These are phyloP conservation scores for Agrochola litura DNA, from an alignment of 2,888 invertebrate genomes.

Conservation along the genomic window DNA sequence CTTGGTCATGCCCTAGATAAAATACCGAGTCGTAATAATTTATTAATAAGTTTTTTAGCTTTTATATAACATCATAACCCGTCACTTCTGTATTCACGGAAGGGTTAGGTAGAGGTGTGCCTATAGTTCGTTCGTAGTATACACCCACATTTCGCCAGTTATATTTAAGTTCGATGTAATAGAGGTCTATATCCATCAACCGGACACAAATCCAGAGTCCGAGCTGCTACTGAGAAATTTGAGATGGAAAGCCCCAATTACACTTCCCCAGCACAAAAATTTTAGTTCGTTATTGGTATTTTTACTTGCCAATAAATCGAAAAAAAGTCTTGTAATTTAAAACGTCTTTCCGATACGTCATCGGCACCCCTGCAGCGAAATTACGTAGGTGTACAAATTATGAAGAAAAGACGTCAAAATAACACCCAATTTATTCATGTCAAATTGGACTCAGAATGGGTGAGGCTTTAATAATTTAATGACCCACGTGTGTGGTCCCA, in stretches of 20 bases:
- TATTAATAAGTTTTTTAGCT: neutral
- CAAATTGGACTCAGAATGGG: slow-evolving; percentile 83
- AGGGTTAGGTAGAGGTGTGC: neutral
- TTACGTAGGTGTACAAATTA: slow-evolving; percentile 81
- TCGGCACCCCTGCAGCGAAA: slow-evolving; percentile 54
- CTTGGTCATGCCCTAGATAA: slow-evolving; percentile 28
- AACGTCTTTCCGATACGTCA: slow-evolving; percentile 36
- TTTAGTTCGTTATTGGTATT: neutral
- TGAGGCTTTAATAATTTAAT: slow-evolving; percentile 67
- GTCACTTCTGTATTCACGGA: neutral
- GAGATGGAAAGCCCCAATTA: neutral
- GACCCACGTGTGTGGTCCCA: slow-evolving; percentile 66
- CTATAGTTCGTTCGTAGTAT: too few relatives aligned
- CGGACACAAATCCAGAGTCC: neutral
- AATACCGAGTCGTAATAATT: neutral
- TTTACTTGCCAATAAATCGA: neutral
- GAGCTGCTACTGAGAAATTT: neutral
- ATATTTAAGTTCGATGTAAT: neutral
- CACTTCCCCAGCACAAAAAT: neutral
- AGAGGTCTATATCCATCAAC: neutral
- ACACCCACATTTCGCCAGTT: neutral
- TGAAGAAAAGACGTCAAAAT: slow-evolving; percentile 69
- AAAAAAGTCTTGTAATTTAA: slow-evolving; percentile 28
- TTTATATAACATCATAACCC: neutral
- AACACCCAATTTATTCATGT: slow-evolving; percentile 77